These are phyloP conservation scores for Hemicrepidius hirtus DNA, from an alignment of 2,888 invertebrate genomes.

Conservation along the genomic window DNA sequence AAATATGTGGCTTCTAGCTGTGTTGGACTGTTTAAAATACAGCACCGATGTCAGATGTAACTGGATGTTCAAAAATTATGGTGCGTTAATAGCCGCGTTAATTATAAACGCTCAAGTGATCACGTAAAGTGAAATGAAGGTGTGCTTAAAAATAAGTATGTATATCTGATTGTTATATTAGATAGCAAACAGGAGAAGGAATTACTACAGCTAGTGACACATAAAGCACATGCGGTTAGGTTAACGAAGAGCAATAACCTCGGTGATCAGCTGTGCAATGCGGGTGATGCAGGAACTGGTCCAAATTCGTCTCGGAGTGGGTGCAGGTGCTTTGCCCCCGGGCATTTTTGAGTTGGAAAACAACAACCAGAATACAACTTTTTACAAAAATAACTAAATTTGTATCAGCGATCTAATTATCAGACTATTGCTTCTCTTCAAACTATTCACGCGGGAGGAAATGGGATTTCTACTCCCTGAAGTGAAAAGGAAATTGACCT, in stretches of 20 bases:
- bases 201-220: constrained; percentile 44
- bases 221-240: constrained; percentile 44
- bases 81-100: constrained; percentile 22
- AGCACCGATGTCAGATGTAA: background rate
- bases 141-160: constrained; percentile 33
- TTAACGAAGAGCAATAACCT: constrained; percentile 49
- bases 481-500: no score
- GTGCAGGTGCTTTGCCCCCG: constrained; percentile 43
- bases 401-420: constrained; percentile 6
- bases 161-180: constrained; percentile 29
- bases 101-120: constrained; percentile 20
- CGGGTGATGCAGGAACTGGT: constrained; percentile 44
- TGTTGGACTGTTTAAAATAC: no score
- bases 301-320: constrained; percentile 39
- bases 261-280: constrained; percentile 46
- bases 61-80: constrained; percentile 1
- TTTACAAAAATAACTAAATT: background rate
- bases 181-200: constrained; percentile 33
- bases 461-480: no score
- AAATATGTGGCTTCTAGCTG: background rate
- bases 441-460: background rate
- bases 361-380: constrained; percentile 1
- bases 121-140: constrained; percentile 17
- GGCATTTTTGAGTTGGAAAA: constrained; percentile 30
- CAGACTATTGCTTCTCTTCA: background rate